A percentile compares a stretch with the other conserved stretches of the same genome.
phyloP scores from a whole-genome alignment of 2,797 vertebrate species.

The Chromobotia macracanthus region DNA sequence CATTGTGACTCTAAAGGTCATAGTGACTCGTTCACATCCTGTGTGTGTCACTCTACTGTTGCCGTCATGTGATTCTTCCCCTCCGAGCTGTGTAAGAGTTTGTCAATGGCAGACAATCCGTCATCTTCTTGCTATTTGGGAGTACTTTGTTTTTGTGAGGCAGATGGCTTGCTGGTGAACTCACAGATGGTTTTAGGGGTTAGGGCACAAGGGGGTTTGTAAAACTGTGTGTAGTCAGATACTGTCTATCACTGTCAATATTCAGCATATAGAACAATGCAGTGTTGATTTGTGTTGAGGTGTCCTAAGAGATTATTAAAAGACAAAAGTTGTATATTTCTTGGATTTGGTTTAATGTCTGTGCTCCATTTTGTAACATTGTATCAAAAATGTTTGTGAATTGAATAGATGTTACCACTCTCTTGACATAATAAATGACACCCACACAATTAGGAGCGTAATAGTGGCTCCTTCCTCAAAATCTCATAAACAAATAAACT shows the following conservation, averaged over 20 bases:
- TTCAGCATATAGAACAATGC: background rate
- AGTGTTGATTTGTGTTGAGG: background rate
- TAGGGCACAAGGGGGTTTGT: background rate
- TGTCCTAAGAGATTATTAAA: background rate
- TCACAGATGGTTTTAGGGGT: background rate
- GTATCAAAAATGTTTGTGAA: background rate
- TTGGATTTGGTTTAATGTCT: background rate
- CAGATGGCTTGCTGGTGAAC: conserved; percentile 10
- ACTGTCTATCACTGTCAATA: background rate
- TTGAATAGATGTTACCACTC: background rate
- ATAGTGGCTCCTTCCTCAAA: background rate
- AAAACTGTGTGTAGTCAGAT: conserved; percentile 3
- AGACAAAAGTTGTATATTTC: background rate
- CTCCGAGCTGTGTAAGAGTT: conserved; percentile 44
- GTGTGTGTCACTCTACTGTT: conserved; percentile 66
- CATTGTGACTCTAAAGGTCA: conserved; percentile 32
- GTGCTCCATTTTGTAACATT: background rate
- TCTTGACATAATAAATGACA: background rate
- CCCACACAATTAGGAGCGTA: background rate
- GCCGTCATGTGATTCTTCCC: conserved; percentile 66
- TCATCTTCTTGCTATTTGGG: conserved; percentile 35
- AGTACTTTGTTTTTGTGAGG: conserved; percentile 12
- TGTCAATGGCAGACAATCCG: conserved; percentile 37
- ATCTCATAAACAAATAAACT: conserved; percentile 19
- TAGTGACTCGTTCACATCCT: conserved; percentile 72